A percentile compares a stretch with the other conserved stretches of the same genome.
Conservation (phyloP, 1,140 invertebrate species). For the Eumaeus atala region DNA sequence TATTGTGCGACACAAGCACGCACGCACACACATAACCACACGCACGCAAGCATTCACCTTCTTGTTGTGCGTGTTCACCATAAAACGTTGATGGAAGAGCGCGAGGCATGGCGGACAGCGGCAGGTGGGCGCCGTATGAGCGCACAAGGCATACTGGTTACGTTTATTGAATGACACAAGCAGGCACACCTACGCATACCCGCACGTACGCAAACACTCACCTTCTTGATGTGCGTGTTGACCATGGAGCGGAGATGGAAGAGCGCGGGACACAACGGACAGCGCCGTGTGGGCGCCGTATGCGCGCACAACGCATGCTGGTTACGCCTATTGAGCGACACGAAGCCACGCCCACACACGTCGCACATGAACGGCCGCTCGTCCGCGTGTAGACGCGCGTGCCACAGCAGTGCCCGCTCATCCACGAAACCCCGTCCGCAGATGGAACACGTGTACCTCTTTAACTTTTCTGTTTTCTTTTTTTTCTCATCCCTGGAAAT, state of each 20-base stretch:
- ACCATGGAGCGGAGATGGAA: constrained; percentile 64
- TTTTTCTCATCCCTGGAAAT: not conserved
- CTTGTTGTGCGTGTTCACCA: constrained; percentile 61
- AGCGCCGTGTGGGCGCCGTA: constrained; percentile 45
- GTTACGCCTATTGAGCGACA: constrained; percentile 53
- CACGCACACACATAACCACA: constrained; percentile 39
- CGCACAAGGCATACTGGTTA: constrained; percentile 50
- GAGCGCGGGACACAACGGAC: constrained; percentile 57
- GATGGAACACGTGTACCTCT: constrained; percentile 31
- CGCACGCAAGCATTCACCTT: constrained; percentile 35
- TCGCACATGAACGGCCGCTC: constrained; percentile 43
- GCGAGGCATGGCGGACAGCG: constrained; percentile 60
- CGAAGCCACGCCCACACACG: constrained; percentile 52
- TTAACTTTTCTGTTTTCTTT: not conserved
- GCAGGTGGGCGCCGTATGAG: constrained; percentile 45
- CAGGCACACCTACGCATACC: no score
- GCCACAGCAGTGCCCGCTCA: constrained; percentile 51
- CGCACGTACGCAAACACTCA: constrained; percentile 16
- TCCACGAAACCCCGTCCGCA: constrained; percentile 44
- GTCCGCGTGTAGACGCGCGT: constrained; percentile 48
- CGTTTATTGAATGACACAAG: constrained; percentile 40
- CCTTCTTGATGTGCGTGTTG: constrained; percentile 60
- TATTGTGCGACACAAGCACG: constrained; percentile 48
- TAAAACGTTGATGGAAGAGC: constrained; percentile 57
- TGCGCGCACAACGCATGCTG: constrained; percentile 56